These are phyloP conservation scores for Chrysomallon squamiferum DNA, from an alignment of 1,140 invertebrate genomes.

Conservation along the genomic window DNA sequence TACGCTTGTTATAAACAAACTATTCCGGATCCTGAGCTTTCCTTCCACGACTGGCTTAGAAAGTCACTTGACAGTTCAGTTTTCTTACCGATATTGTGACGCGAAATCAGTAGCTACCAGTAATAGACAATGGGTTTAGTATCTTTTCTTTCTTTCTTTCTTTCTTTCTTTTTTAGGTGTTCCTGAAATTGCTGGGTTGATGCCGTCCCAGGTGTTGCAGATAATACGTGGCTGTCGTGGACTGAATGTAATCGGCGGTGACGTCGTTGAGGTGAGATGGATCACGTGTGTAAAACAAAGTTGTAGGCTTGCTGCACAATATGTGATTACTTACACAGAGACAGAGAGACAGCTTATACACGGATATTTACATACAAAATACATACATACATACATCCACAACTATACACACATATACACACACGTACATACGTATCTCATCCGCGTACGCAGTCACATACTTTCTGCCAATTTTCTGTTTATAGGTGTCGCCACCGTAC, in stretches of 20 bases:
- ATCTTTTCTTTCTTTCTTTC: neutral
- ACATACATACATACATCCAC: neutral
- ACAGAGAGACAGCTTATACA: neutral
- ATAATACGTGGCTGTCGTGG: slow-evolving; percentile 55
- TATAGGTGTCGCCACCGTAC: neutral
- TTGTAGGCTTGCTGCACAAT: neutral
- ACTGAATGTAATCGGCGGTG: slow-evolving; percentile 53
- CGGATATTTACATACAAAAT: neutral
- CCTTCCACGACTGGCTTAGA: too few species aligned
- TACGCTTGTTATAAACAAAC: too few species aligned
- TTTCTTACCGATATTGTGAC: too few species aligned
- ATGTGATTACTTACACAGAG: neutral
- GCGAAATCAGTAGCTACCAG: too few species aligned
- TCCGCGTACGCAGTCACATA: neutral
- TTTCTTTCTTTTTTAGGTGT: too few species aligned
- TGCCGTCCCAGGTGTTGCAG: slow-evolving; percentile 52
- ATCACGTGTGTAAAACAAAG: neutral
- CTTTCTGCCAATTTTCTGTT: neutral
- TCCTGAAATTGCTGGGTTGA: slow-evolving; percentile 56
- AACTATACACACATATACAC: neutral
- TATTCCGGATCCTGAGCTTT: too few species aligned
- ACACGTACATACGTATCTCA: neutral
- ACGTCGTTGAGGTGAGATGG: slow-evolving; percentile 56
- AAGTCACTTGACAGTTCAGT: too few species aligned
- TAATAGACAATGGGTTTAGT: too few species aligned